Conservation (phyloP, 2,797 vertebrate genomes). For the Crypturellus tataupa region DNA sequence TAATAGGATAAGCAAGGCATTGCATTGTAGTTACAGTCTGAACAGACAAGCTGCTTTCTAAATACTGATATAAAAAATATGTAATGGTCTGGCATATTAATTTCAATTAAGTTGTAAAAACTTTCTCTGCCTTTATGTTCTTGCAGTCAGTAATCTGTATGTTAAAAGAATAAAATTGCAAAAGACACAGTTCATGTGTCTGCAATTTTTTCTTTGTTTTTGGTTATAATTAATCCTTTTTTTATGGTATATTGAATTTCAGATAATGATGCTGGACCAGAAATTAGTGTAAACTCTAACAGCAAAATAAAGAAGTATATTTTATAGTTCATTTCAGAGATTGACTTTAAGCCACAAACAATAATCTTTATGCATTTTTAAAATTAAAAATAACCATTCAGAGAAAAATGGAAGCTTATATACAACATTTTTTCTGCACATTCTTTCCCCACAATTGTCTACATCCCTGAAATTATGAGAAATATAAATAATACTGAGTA, state of each 20-base stretch:
- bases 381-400: not conserved
- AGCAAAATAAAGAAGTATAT: not conserved
- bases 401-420: not conserved
- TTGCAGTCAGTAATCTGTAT: not conserved
- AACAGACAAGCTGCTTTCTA: not conserved
- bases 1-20: not conserved
- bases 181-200: rapidly evolving
- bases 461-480: not conserved
- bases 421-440: not conserved
- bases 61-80: not conserved
- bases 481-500: not conserved
- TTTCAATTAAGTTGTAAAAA: not conserved
- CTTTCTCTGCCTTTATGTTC: not conserved
- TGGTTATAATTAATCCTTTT: not conserved
- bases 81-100: not conserved
- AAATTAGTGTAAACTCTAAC: not conserved
- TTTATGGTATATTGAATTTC: not conserved
- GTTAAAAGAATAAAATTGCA: not conserved
- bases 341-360: not conserved
- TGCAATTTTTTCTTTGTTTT: not conserved
- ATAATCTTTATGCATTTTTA: not conserved
- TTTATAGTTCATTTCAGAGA: not conserved
- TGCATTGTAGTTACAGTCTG: not conserved
- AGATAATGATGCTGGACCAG: not conserved
- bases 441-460: not conserved